These are phyloP conservation scores for Tanytarsus gracilentus DNA, from an alignment of 2,888 invertebrate genomes.

Conservation along the genomic window DNA sequence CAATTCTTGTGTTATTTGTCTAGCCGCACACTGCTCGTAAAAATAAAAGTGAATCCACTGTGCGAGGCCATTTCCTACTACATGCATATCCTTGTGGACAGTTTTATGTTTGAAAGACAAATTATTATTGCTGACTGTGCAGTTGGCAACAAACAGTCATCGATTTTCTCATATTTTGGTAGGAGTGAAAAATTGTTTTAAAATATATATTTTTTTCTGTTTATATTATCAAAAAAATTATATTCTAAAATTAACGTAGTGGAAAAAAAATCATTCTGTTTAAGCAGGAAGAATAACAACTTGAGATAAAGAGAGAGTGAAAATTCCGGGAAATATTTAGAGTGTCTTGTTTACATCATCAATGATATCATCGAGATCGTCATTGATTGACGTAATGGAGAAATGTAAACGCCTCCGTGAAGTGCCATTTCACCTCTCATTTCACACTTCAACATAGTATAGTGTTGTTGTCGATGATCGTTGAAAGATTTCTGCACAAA, in stretches of 20 bases:
- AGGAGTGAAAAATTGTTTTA: no score
- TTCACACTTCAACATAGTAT: not conserved
- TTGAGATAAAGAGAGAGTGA: no score
- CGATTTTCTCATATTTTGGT: no score
- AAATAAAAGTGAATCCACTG: not conserved
- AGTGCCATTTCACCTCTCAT: not conserved
- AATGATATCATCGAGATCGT: not conserved
- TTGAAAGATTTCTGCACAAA: no score
- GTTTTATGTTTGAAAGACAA: not conserved
- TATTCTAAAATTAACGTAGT: not conserved
- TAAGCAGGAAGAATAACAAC: not conserved
- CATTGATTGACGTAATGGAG: not conserved
- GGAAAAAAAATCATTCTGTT: conserved; percentile 1
- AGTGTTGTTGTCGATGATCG: no score
- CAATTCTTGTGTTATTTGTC: not conserved
- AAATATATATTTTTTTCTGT: no score
- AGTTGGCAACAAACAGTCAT: no score
- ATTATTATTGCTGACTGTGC: no score
- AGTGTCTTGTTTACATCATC: no score
- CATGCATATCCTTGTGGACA: not conserved
- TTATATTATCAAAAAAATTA: not conserved
- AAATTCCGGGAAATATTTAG: no score
- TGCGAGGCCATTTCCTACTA: not conserved
- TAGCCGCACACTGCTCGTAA: conserved; percentile 14
- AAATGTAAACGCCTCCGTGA: not conserved